Conservation (phyloP, 2,888 invertebrate species). For the Aspidapion aeneum region DNA sequence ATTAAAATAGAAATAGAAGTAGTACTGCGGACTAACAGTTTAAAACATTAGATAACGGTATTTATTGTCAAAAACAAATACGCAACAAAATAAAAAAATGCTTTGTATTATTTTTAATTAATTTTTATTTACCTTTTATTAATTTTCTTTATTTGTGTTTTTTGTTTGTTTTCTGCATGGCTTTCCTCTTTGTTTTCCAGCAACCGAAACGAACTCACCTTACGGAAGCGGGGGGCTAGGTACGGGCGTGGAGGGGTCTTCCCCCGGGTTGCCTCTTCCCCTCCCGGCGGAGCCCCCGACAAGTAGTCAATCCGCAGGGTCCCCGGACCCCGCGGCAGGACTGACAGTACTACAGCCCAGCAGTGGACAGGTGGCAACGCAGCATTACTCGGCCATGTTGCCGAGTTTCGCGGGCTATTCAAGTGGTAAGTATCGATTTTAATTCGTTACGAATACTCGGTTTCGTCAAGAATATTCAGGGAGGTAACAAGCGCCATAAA, state of each 20-base stretch:
- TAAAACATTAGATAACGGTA: no score
- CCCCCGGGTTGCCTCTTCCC: constrained; percentile 51
- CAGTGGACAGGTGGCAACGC: constrained; percentile 41
- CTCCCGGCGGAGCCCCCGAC: constrained; percentile 46
- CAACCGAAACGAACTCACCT: constrained; percentile 49
- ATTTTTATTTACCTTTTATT: no score
- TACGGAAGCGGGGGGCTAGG: constrained; percentile 48
- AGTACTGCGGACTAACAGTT: no score
- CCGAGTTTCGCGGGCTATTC: constrained; percentile 66
- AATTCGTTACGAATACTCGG: no score
- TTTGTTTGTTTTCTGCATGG: constrained; percentile 41
- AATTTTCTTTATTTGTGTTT: no score
- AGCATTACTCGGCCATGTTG: constrained; percentile 61
- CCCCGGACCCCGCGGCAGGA: constrained; percentile 49
- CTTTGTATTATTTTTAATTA: constrained; percentile 11
- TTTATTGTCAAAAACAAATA: no score
- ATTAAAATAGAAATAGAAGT: no score
- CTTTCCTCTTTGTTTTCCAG: constrained; percentile 32
- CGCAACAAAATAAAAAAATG: no score
- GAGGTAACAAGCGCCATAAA: no score
- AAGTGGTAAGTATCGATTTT: constrained; percentile 54
- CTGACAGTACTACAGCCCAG: constrained; percentile 59
- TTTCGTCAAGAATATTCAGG: no score
- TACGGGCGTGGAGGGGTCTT: constrained; percentile 48
- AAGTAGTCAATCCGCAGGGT: constrained; percentile 51